These are phyloP conservation scores for Iselma pallidipennis DNA, from an alignment of 2,888 invertebrate genomes.

Conservation along the genomic window DNA sequence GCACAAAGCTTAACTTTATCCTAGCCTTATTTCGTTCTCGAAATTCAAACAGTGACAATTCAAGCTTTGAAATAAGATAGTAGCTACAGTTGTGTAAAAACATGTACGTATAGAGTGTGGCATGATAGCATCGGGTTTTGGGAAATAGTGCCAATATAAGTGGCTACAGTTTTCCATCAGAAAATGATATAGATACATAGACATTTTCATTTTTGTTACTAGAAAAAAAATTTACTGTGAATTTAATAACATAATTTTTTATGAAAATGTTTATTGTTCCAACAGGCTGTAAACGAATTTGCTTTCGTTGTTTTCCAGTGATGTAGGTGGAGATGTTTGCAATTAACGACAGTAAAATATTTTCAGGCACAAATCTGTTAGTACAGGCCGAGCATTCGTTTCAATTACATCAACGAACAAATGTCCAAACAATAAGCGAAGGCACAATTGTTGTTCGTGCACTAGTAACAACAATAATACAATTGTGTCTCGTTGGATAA, in stretches of 20 bases:
- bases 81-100: background rate
- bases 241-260: background rate
- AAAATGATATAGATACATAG: too few species aligned
- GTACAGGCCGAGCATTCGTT: background rate
- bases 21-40: constrained; percentile 36
- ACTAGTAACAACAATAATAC: background rate
- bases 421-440: background rate
- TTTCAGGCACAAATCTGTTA: background rate
- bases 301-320: background rate
- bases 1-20: constrained; percentile 35
- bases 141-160: background rate
- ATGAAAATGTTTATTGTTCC: background rate
- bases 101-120: background rate
- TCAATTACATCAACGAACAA: background rate
- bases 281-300: background rate
- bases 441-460: background rate
- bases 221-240: background rate
- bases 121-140: background rate
- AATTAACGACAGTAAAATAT: background rate
- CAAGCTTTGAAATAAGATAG: constrained; percentile 31
- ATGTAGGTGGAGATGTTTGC: background rate
- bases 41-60: constrained; percentile 31
- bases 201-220: too few species aligned
- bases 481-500: background rate
- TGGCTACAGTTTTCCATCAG: background rate